Conservation (phyloP, 2,797 vertebrate species). For the Bradypodion pumilum region DNA sequence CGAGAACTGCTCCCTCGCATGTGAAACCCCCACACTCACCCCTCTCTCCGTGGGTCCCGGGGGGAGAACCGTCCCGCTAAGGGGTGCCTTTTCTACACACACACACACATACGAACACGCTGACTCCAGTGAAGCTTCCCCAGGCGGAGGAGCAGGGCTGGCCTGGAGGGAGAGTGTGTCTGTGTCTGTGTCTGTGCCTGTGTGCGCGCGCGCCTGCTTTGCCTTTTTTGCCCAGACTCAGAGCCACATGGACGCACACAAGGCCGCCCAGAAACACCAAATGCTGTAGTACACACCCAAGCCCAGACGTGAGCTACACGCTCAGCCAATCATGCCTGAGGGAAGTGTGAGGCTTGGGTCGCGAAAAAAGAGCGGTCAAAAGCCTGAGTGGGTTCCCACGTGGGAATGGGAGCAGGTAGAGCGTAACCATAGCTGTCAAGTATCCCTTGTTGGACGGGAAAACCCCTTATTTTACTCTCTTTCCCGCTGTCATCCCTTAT, state of each 20-base stretch:
- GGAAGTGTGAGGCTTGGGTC: not conserved
- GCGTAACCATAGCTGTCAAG: no score
- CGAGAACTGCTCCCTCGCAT: no score
- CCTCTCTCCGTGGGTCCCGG: not conserved
- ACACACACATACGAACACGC: no score
- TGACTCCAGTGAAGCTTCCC: not conserved
- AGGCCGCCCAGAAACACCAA: no score
- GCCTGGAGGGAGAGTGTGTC: no score
- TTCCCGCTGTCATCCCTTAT: no score
- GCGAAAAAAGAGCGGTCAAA: not conserved
- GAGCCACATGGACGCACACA: not conserved
- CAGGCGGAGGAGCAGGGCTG: not conserved
- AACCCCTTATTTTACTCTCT: no score
- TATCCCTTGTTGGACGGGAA: no score
- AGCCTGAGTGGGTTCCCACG: not conserved
- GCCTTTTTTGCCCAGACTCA: no score
- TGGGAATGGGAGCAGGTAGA: slow-evolving; percentile 4
- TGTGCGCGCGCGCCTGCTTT: not conserved
- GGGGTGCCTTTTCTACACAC: no score
- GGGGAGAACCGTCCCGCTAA: not conserved
- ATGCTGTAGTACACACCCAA: no score
- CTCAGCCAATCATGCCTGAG: slow-evolving; percentile 15
- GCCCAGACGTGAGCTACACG: not conserved
- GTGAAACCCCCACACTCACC: not conserved
- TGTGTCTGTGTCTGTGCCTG: no score